Evolutionary conservation across 2,888 invertebrate species (phyloP), one percentile per base, ranked within the genome.

Genomic region (Epicampocera succincta): DNA sequence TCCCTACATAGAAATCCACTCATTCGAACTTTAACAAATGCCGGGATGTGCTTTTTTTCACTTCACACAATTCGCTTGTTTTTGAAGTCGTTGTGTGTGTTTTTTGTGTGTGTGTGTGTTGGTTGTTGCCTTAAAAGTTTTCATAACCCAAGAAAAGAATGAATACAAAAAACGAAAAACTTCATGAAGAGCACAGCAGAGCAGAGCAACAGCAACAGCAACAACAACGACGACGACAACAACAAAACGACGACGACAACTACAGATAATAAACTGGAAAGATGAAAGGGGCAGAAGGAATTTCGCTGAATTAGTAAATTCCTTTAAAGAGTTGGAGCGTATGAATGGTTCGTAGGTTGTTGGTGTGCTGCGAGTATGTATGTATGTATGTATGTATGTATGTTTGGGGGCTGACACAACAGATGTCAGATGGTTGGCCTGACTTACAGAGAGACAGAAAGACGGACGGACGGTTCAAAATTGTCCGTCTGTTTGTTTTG

Each of bases 301-400:
- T 82, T 82, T 82, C 66, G 82, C 74, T 82, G 74, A 82, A 78
- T 82, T 78, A 78, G 82, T 78, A 44, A 82, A 82, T 82, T 82
- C 82, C 78, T 78, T 78, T 61, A 71, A 82, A 77, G 71, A 82
- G 74, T 66, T 82, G 21, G 33, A 13, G 33, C 50, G 25, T 25
- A 60, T 29, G 40, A 48, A 65, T 50, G 52, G 65, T 58, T 60
- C 13, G 38, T 19, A 21, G 71, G 65, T 42, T 54, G 65, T 42
- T 54, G 52, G 44, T 65, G 6, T 19, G 54, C 33, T 56, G 13
- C 50, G 17, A 38, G n/a, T 52, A 21, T 4, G 25, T 21, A 15
- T 21, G 17, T 69, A 21, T 40, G 3, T 52, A n/a, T n/a, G n/a
- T n/a, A n/a, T 19, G 29, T 60, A 13, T 52, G n/a, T 44, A 8